These are phyloP conservation scores for Neelides folsomi DNA, from an alignment of 2,888 invertebrate genomes.

Conservation along the genomic window DNA sequence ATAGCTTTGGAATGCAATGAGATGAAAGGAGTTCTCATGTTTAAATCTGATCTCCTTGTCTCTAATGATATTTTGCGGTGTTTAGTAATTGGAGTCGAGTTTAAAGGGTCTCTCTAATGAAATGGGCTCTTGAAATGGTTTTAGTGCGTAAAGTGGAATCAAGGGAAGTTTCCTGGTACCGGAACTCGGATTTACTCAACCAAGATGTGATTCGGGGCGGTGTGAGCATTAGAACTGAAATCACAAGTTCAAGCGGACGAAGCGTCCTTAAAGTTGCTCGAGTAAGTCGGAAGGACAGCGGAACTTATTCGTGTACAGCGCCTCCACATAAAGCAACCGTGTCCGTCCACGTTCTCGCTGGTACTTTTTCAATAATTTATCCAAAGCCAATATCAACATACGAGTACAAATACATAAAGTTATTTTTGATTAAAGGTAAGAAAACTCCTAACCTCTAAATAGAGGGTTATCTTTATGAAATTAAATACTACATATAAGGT, in stretches of 20 bases:
- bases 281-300: conserved; percentile 43
- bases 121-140: not conserved
- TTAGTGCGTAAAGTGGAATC: conserved; percentile 30
- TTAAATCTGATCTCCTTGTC: no score
- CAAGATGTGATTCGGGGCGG: conserved; percentile 54
- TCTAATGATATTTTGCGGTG: no score
- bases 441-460: no score
- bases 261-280: conserved; percentile 43
- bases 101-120: no score
- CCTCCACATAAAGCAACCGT: conserved; percentile 42
- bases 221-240: conserved; percentile 46
- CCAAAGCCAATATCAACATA: no score
- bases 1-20: no score
- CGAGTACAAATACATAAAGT: no score
- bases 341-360: conserved; percentile 45
- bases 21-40: no score
- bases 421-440: no score
- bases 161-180: conserved; percentile 28
- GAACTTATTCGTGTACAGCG: conserved; percentile 45
- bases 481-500: no score
- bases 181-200: conserved; percentile 43
- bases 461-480: no score
- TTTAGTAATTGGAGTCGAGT: no score
- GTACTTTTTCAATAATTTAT: conserved; percentile 35
- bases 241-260: conserved; percentile 44